Conservation (phyloP, 2,888 invertebrate genomes). For the Eristalis intricaria region DNA sequence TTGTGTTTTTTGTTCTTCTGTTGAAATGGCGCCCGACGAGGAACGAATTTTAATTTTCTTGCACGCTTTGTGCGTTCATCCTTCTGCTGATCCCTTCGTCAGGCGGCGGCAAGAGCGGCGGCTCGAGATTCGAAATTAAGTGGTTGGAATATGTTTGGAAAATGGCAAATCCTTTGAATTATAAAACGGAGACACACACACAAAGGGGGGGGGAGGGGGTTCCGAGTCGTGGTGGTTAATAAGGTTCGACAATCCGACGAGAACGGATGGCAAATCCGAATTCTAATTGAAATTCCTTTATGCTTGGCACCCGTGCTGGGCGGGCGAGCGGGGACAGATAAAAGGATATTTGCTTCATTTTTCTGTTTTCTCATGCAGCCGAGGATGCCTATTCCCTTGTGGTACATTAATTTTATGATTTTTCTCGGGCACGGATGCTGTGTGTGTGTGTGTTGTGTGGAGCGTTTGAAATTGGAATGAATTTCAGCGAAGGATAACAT, state of each 20-base stretch:
- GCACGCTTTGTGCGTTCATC: constrained; percentile 12
- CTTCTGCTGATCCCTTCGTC: constrained; percentile 5
- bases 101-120: no score
- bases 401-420: constrained; percentile 58
- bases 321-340: constrained; percentile 18
- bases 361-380: background rate
- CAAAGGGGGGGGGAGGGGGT: no score
- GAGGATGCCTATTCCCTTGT: constrained; percentile 26
- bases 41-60: constrained; percentile 41
- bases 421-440: background rate
- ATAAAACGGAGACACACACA: constrained; percentile 18
- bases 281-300: constrained; percentile 55
- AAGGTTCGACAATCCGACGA: constrained; percentile 36
- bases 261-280: constrained; percentile 19
- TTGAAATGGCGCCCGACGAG: constrained; percentile 47
- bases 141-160: constrained; percentile 49
- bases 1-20: background rate
- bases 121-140: constrained; percentile 35
- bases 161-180: constrained; percentile 52
- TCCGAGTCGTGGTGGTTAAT: constrained; percentile 36
- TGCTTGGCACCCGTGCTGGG: background rate
- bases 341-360: constrained; percentile 24
- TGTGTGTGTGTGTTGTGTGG: constrained; percentile 2
- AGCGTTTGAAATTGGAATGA: constrained; percentile 4
- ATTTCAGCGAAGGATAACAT: constrained; percentile 47